These are phyloP conservation scores for Pimpla rufipes DNA, from an alignment of 2,888 invertebrate genomes.

Conservation along the genomic window DNA sequence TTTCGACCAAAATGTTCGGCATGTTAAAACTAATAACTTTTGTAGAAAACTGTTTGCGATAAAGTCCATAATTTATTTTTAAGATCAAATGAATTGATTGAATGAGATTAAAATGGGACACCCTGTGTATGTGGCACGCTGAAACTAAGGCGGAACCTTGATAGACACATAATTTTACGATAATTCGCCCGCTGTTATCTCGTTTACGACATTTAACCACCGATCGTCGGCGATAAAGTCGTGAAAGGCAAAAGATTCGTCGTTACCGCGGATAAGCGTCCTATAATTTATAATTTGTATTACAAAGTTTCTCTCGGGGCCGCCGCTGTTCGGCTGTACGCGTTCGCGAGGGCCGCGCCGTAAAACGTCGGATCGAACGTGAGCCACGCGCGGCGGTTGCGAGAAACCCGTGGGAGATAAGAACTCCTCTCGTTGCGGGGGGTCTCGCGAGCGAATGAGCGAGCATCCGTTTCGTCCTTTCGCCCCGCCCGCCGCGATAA, in stretches of 20 bases:
- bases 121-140: too few species aligned
- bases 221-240: conserved; percentile 12
- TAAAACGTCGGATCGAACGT: conserved; percentile 63
- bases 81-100: too few species aligned
- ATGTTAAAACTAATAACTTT: too few species aligned
- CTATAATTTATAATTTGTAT: conserved; percentile 57
- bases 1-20: too few species aligned
- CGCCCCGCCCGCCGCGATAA: conserved; percentile 45
- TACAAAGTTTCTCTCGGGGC: conserved; percentile 39
- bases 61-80: too few species aligned
- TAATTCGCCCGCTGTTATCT: neutral
- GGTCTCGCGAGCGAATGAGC: conserved; percentile 35
- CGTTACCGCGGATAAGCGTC: conserved; percentile 15
- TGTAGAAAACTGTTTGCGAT: too few species aligned
- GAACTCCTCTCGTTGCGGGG: conserved; percentile 25
- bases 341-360: conserved; percentile 25
- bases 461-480: conserved; percentile 32
- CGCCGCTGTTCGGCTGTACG: neutral
- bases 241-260: conserved; percentile 31
- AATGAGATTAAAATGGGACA: too few species aligned
- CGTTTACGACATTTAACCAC: neutral
- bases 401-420: conserved; percentile 41
- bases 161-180: neutral
- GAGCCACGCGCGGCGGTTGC: conserved; percentile 52
- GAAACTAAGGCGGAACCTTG: neutral